These are phyloP conservation scores for Naja naja DNA, from an alignment of 2,113 vertebrate species.

Conservation along the genomic window DNA sequence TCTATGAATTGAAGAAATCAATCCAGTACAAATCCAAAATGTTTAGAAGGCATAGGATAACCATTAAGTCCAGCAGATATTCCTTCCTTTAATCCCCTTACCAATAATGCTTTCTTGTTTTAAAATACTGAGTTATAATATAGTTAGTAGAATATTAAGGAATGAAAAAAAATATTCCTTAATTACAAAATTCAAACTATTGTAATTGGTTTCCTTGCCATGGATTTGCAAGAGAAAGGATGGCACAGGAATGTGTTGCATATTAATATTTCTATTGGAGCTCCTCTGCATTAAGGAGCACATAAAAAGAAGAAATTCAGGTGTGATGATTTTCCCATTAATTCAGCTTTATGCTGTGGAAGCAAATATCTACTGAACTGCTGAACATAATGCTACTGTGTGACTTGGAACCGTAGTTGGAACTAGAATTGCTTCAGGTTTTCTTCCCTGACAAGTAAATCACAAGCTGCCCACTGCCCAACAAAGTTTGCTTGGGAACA, in stretches of 20 bases:
- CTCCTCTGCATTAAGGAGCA: not conserved
- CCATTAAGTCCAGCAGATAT: not conserved
- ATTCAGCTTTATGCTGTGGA: not conserved
- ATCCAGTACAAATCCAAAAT: not conserved
- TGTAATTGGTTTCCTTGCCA: not conserved
- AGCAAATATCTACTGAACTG: not conserved
- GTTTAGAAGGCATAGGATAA: not conserved
- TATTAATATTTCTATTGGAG: not conserved
- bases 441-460: not conserved
- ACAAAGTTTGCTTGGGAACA: not conserved
- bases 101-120: fast-evolving
- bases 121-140: not conserved
- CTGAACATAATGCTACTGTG: not conserved
- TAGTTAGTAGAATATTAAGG: not conserved
- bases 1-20: not conserved
- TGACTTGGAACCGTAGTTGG: not conserved
- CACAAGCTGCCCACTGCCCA: no score
- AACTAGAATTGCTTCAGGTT: not conserved
- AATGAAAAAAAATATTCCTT: not conserved
- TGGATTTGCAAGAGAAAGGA: not conserved
- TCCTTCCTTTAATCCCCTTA: not conserved
- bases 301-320: not conserved
- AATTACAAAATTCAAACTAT: not conserved
- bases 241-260: not conserved
- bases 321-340: not conserved